Base-by-base conservation (phyloP, 2,113 vertebrate species). In the Pelmatolapia mariae region DNA sequence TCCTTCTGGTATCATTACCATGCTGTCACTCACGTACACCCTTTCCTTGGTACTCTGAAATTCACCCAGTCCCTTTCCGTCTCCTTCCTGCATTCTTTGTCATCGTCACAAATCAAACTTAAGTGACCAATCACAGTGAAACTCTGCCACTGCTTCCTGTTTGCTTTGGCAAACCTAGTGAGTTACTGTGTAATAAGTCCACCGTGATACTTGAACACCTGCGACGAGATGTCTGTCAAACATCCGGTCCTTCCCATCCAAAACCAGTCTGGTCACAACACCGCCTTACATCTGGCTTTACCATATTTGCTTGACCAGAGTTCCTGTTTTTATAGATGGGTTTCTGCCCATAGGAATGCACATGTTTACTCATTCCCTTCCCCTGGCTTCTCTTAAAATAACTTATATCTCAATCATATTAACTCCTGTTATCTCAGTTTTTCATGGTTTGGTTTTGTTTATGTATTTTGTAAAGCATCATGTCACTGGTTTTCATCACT, bases 141-240 rank as follows among this genome's bases (percentile, higher is more conserved):
- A 43, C 57, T 12, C 91, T 90, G 29, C 88, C 88, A 90, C 90
- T 29, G 52, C 85, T 93, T 94, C 92, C 92, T 93, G 93, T 94
- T 93, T 93, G 80, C 85, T 91, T 24, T 89, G 81, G 76, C 83
- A 79, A 85, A 26, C 66, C 68, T 59, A 56, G 40, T 66, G 13
- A 36, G 79, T 83, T 78, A 85, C 53, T 43, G 22, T 68, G 56
- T 29, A 33, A 88, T 53, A 57, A 50, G 63, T 88, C 89, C 83
- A 87, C 13, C 11, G 3, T 53, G 61, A 26, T 50, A 8, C 33
- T 83, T 33, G 47, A 89, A 79, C 91, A 94, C 91, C 93, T 89
- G 83, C 61, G 3, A 6, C 3, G 1, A 24, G 24, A 84, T 82
- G 68, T 91, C 76, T 84, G 36, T 63, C 63, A 54, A 29, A 81